phyloP scores from a whole-genome alignment of 2,797 vertebrate species.

The Pelobates cultripes region DNA sequence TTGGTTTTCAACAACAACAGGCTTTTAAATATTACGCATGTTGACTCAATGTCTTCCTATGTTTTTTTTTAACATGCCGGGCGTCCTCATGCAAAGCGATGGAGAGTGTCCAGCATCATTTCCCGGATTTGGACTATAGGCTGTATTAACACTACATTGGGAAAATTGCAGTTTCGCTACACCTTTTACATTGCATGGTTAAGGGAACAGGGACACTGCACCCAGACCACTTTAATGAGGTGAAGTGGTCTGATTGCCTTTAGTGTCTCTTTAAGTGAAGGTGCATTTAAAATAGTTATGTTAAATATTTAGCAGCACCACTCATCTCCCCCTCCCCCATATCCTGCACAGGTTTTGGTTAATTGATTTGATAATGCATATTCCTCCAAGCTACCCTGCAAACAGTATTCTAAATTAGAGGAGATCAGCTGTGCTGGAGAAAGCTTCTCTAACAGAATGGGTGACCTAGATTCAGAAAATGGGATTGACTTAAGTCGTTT shows the following conservation, averaged over 20 bases:
- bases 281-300: constrained; percentile 9
- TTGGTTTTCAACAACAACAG: background rate
- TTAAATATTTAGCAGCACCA: constrained; percentile 18
- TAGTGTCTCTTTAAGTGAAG: background rate
- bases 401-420: constrained; percentile 13
- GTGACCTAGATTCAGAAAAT: constrained; percentile 49
- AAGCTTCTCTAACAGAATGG: constrained; percentile 14
- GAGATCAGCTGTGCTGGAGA: constrained; percentile 12
- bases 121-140: too few relatives aligned
- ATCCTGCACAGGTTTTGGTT: background rate
- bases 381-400: constrained; percentile 8
- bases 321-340: constrained; percentile 2
- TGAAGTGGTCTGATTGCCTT: too few relatives aligned
- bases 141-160: too few relatives aligned
- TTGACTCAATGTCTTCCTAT: too few relatives aligned
- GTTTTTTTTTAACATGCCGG: too few relatives aligned
- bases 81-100: too few relatives aligned
- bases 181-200: too few relatives aligned
- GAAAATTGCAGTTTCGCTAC: too few relatives aligned
- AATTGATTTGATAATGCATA: constrained; percentile 37
- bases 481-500: constrained; percentile 43
- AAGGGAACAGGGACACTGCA: too few relatives aligned
- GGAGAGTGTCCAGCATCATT: too few relatives aligned
- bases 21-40: background rate
- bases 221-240: too few relatives aligned